Evolutionary conservation across 2,113 vertebrate genomes (phyloP).

Genomic region (Synchiropus splendidus): DNA sequence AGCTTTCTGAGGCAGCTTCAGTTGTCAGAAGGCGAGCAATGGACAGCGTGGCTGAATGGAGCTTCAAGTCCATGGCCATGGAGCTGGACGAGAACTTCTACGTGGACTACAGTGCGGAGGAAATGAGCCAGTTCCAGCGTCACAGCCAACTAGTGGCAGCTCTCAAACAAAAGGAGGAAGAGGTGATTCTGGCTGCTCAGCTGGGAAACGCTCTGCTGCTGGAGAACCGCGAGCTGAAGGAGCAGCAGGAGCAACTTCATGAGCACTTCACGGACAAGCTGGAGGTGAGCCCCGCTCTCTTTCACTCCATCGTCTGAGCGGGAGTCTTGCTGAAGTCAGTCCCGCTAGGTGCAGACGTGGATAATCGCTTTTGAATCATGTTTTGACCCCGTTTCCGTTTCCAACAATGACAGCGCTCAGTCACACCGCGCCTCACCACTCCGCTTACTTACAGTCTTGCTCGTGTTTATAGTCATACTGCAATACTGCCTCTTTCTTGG

Average conservation of each 20-base stretch:
- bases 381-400: not conserved
- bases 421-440: not conserved
- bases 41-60: conserved; percentile 50
- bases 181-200: conserved; percentile 70
- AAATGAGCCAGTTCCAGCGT: conserved; percentile 56
- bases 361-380: not conserved
- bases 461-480: not conserved
- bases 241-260: conserved; percentile 50
- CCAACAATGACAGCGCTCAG: not conserved
- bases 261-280: conserved; percentile 56
- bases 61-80: conserved; percentile 46
- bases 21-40: conserved; percentile 20
- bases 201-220: conserved; percentile 70
- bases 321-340: not conserved
- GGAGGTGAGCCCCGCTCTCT: conserved; percentile 68
- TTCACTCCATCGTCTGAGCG: not conserved
- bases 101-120: conserved; percentile 54
- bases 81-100: conserved; percentile 61
- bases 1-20: not conserved
- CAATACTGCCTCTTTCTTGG: too few relatives aligned
- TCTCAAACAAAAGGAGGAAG: conserved; percentile 70
- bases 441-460: not conserved
- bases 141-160: conserved; percentile 58
- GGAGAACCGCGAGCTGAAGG: conserved; percentile 67
- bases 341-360: too few relatives aligned